These are phyloP conservation scores for Ciconia maguari DNA, from an alignment of 2,113 vertebrate genomes.

Conservation along the genomic window DNA sequence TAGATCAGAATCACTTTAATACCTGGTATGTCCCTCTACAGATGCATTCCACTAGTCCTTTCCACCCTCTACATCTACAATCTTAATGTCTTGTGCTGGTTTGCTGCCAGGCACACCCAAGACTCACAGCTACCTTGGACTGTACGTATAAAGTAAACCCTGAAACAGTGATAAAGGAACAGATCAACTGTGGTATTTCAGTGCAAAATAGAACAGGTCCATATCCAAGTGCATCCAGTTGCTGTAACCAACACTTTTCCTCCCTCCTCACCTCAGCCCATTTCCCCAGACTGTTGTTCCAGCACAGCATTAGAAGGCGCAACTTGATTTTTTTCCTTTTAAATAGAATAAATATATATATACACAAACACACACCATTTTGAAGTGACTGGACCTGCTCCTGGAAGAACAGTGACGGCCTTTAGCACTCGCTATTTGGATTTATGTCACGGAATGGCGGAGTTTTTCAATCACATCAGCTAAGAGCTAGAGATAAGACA, in stretches of 20 bases:
- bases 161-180: neutral
- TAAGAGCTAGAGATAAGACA: slow-evolving; percentile 38
- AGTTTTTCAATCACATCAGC: slow-evolving; percentile 54
- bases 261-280: neutral
- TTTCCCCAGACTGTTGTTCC: neutral
- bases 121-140: too few relatives aligned
- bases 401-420: neutral
- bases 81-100: fast-evolving
- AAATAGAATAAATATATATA: neutral
- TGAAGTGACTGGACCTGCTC: neutral
- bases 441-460: slow-evolving; percentile 20
- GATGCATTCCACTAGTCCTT: neutral
- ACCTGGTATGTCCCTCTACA: neutral
- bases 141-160: fast-evolving
- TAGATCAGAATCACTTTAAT: neutral
- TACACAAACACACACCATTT: neutral
- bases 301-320: neutral
- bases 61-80: neutral
- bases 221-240: neutral
- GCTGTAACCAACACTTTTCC: neutral
- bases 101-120: neutral
- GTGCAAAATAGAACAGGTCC: neutral
- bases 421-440: neutral
- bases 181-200: neutral
- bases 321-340: neutral